Percentiles rank a stretch among this genome's conserved stretches.
These are phyloP conservation scores for Hyalella azteca DNA, from an alignment of 2,888 invertebrate genomes.

Conservation along the genomic window DNA sequence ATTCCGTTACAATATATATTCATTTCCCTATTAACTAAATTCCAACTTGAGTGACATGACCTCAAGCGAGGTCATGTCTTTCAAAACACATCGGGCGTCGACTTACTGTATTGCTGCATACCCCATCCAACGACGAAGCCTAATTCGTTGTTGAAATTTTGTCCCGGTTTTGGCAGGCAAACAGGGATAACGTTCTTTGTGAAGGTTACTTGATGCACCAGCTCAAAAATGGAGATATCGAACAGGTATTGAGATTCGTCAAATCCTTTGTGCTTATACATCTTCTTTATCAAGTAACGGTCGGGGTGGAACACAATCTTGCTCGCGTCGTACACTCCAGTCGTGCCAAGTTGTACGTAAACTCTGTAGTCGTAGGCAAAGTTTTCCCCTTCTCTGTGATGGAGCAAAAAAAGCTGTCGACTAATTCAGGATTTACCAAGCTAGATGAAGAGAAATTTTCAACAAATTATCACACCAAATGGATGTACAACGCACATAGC, in stretches of 20 bases:
- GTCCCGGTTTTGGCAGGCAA: background rate
- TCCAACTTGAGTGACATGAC: no score
- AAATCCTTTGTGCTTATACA: background rate
- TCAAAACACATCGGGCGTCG: no score
- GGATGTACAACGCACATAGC: background rate
- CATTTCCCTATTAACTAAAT: no score
- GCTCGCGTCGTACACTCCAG: background rate
- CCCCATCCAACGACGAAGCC: constrained; percentile 4
- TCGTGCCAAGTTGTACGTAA: background rate
- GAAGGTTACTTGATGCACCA: background rate
- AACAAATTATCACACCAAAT: background rate
- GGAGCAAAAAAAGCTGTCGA: no score
- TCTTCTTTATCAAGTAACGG: background rate
- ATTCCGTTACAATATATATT: no score
- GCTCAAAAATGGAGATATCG: background rate
- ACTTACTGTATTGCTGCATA: background rate
- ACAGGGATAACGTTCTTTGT: background rate
- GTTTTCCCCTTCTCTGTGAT: no score
- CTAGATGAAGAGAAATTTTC: background rate
- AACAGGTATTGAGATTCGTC: background rate
- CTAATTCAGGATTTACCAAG: background rate
- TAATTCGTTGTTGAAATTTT: background rate
- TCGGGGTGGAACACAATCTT: background rate
- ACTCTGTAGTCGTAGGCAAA: background rate
- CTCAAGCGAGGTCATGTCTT: no score